Base-by-base conservation (phyloP, 2,888 invertebrate species). In the Himalopsyche anomala region DNA sequence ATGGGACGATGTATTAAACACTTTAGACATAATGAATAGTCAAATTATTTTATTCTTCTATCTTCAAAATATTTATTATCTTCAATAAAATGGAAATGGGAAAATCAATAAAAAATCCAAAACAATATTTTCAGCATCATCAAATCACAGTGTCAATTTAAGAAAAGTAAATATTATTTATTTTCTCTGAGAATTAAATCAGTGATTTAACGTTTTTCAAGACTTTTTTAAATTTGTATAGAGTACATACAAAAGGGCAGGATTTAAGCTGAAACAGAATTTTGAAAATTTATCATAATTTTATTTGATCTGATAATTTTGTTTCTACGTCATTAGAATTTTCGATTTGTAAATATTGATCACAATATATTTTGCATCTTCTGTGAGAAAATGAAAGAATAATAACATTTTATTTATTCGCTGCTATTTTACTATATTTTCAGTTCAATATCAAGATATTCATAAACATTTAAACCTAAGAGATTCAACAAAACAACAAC, bases 361-460 rank as follows among this genome's bases (percentile, higher is more conserved):
- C 12, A 74, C 74, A 36, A 74, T 74, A 62, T 62, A 19, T 62
- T 62, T 62, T 62, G 11, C 62, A 62, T 28, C 62, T 62, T 62
- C 28, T 74, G 74, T 74, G 74, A 74, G 74, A 74, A 74, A 74
- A 74, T 36, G 28, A 74, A 74, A 74, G 19, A 74, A 74, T 74
- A 74, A 74, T 74, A 74, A 74, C 74, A 74, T 74, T 74, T 36
- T 36, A 74, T 82, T 82, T 55, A 28, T 38, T 36, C 82, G 82
- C 82, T 82, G 82, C 55, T 82, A 82, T 82, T 81, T 81, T 62
- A 81, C 45, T 51, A 81, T 81, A 45, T 45, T 82, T 82, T 82
- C 82, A 82, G 82, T 82, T 82, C 55, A 82, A 82, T 82, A 82
- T 82, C 82, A 38, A 82, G 82, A 82, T 82, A 82, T 82, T 82